Percentiles rank a stretch among this genome's conserved stretches.
phyloP scores from a whole-genome alignment of 2,888 invertebrate species.

The Imbricaverruca yamaguchii region DNA sequence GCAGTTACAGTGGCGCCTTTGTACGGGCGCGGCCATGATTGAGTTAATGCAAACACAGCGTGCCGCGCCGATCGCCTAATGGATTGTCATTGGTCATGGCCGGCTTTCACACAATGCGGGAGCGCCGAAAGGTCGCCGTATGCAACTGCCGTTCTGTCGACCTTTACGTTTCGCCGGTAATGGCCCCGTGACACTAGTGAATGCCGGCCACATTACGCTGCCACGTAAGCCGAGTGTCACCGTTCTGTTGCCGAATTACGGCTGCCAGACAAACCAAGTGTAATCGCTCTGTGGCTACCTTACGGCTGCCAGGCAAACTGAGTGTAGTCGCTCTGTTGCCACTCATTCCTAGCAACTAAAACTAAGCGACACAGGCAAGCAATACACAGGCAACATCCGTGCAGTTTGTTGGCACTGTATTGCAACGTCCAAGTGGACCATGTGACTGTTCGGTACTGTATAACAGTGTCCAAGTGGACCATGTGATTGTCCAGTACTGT shows the following conservation, averaged over 20 bases:
- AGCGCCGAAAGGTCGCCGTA: background rate
- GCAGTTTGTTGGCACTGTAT: too few species aligned
- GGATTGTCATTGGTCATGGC: conserved; percentile 12
- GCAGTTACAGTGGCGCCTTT: background rate
- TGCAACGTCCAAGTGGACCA: too few species aligned
- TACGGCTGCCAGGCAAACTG: background rate
- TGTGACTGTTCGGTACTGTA: too few species aligned
- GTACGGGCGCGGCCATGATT: conserved; percentile 1
- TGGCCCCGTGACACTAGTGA: background rate
- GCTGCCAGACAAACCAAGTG: too few species aligned
- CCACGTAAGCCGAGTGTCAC: too few species aligned
- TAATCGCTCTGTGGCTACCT: too few species aligned
- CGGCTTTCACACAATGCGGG: background rate
- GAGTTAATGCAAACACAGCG: conserved; percentile 12
- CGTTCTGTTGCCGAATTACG: too few species aligned
- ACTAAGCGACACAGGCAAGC: background rate
- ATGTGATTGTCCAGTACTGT: too few species aligned
- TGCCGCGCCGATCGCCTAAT: background rate
- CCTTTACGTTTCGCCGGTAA: background rate
- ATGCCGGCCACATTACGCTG: background rate
- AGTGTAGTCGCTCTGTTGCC: background rate
- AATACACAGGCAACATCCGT: too few species aligned
- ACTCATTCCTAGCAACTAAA: background rate
- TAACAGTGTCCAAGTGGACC: too few species aligned
- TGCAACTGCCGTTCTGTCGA: background rate